A percentile compares a stretch with the other conserved stretches of the same genome.
Conservation (phyloP, 1,140 invertebrate genomes). For the Apis laboriosa region DNA sequence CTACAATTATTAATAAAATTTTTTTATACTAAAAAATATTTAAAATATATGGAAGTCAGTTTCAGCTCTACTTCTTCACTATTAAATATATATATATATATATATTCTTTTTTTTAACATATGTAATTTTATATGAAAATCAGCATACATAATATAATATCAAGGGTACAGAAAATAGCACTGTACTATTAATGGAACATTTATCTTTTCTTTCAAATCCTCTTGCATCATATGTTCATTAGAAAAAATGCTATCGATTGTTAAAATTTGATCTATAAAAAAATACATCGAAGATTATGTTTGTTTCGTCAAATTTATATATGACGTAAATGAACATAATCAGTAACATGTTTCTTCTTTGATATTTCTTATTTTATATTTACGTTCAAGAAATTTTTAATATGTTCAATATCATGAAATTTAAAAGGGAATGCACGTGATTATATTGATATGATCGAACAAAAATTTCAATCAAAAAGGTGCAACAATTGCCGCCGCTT, state of each 20-base stretch:
- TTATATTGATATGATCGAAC: conserved; percentile 22
- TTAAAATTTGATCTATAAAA: conserved; percentile 44
- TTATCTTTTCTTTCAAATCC: conserved; percentile 51
- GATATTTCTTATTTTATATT: conserved; percentile 12
- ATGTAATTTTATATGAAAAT: conserved; percentile 3
- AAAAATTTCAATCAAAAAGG: conserved; percentile 76
- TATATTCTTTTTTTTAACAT: background rate
- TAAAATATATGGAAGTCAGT: conserved; percentile 33
- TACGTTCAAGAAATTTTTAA: conserved; percentile 3
- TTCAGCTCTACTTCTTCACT: conserved; percentile 19
- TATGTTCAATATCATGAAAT: conserved; percentile 27
- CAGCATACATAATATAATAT: conserved; percentile 19
- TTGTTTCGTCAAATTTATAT: conserved; percentile 18
- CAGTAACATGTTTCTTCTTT: conserved; percentile 32
- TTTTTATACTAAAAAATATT: conserved; percentile 30
- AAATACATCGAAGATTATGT: conserved; percentile 39
- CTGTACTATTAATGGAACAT: conserved; percentile 34
- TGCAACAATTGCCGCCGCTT: conserved; percentile 88
- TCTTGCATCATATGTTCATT: conserved; percentile 39
- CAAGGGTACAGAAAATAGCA: conserved; percentile 28
- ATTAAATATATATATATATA: conserved; percentile 8
- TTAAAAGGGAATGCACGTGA: conserved; percentile 27
- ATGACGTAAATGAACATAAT: conserved; percentile 24
- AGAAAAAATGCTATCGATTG: background rate
- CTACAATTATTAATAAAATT: conserved; percentile 58